Percentiles rank a stretch among this genome's conserved stretches.
phyloP scores from a whole-genome alignment of 2,797 vertebrate species.

The Sebastes trivittatus region DNA sequence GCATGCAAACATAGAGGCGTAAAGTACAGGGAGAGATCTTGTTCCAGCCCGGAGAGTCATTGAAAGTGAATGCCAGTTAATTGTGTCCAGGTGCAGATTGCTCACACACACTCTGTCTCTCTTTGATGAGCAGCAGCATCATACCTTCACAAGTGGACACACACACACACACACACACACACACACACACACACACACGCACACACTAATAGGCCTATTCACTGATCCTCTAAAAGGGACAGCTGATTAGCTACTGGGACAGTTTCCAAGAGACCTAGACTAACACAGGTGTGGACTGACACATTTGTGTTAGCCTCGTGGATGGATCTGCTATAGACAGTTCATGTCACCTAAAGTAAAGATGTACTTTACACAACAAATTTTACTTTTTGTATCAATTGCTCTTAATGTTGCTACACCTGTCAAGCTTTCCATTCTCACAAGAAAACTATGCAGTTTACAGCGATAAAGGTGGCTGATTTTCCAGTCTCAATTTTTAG shows the following conservation, averaged over 20 bases:
- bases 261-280: constrained; percentile 13
- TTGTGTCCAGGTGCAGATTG: constrained; percentile 66
- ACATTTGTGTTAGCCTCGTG: neutral
- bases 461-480: neutral
- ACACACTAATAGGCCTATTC: constrained; percentile 29
- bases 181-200: neutral
- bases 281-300: constrained; percentile 20
- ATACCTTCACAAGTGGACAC: constrained; percentile 7
- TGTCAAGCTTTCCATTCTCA: neutral
- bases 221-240: constrained; percentile 3
- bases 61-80: constrained; percentile 49
- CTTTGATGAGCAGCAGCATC: constrained; percentile 26
- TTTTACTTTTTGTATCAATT: neutral
- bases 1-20: neutral
- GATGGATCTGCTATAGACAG: neutral
- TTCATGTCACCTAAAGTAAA: neutral
- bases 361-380: neutral
- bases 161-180: neutral
- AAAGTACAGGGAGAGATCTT: neutral
- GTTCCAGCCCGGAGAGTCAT: constrained; percentile 25
- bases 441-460: neutral
- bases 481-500: neutral
- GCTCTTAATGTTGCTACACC: too few species aligned
- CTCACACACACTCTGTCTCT: constrained; percentile 21
- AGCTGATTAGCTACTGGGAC: constrained; percentile 16